phyloP scores from a whole-genome alignment of 2,888 invertebrate species.

The Cantharis flavilabris region DNA sequence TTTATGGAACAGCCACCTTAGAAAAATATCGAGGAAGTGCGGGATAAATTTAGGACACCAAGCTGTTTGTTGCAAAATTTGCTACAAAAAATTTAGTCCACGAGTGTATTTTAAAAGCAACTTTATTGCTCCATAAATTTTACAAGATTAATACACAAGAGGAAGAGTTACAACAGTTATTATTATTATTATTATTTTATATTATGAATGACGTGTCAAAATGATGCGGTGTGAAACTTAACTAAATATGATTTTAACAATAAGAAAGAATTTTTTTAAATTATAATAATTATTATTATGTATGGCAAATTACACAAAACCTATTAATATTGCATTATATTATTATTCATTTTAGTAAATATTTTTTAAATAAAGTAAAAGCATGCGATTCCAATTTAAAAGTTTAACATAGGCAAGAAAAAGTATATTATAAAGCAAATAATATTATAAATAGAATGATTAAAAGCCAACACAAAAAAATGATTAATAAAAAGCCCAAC shows the following conservation, averaged over 20 bases:
- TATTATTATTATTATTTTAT: conserved; percentile 10
- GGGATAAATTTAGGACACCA: not conserved
- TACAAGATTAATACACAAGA: conserved; percentile 27
- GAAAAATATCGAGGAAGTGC: conserved; percentile 8
- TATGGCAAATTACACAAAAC: not conserved
- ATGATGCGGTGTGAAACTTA: conserved; percentile 1
- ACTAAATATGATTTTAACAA: not conserved
- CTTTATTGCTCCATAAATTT: conserved; percentile 52
- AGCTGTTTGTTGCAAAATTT: not conserved
- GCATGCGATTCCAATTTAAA: not conserved
- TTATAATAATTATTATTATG: not conserved
- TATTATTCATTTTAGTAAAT: not conserved
- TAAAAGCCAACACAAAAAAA: not conserved
- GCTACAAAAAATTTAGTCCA: not conserved
- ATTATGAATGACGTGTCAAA: not conserved
- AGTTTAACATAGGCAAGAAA: not conserved
- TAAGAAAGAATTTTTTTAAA: not conserved
- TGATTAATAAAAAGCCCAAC: not conserved
- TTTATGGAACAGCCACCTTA: conserved; percentile 56
- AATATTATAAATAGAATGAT: not conserved
- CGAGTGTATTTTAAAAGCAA: conserved; percentile 46
- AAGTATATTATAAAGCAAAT: not conserved
- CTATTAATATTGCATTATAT: not conserved
- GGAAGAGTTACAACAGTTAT: conserved; percentile 28
- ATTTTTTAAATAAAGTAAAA: not conserved